Percentiles rank a stretch among this genome's conserved stretches.
Evolutionary conservation across 1,140 invertebrate genomes (phyloP).

Genomic region (Papilio helenus): DNA sequence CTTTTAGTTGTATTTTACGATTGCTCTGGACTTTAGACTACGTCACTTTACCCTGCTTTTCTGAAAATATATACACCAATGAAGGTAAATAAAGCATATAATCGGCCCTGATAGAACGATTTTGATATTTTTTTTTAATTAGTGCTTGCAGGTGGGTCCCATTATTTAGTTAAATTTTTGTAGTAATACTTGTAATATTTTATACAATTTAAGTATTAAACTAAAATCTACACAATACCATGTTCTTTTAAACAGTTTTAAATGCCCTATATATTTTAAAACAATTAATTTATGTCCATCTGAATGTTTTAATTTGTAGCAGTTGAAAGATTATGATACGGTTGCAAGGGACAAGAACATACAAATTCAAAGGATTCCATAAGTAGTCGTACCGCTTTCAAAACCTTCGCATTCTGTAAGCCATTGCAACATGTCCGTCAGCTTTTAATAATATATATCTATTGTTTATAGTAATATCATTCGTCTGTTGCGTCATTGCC

Average conservation of each 20-base stretch:
- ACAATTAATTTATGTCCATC: neutral
- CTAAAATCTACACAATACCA: too few relatives aligned
- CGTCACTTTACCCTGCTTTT: neutral
- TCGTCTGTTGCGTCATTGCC: constrained; percentile 54
- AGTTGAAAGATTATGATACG: constrained; percentile 4
- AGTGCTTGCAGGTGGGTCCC: too few relatives aligned
- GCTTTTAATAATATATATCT: constrained; percentile 16
- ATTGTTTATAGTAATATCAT: constrained; percentile 46
- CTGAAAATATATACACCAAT: neutral
- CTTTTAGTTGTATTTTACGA: constrained; percentile 3
- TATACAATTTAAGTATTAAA: too few relatives aligned
- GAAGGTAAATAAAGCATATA: neutral
- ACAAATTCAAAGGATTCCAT: constrained; percentile 44
- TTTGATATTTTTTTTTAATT: too few relatives aligned
- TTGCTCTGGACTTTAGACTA: neutral
- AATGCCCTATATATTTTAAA: too few relatives aligned
- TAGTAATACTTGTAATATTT: too few relatives aligned
- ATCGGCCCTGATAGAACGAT: too few relatives aligned
- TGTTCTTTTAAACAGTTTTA: too few relatives aligned
- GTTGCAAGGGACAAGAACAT: constrained; percentile 26
- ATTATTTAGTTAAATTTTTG: too few relatives aligned
- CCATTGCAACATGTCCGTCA: constrained; percentile 20
- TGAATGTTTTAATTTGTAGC: neutral
- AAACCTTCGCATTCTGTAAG: constrained; percentile 46
- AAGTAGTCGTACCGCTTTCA: constrained; percentile 47